Base-by-base conservation (phyloP, 1,140 invertebrate genomes). In the Conopomorpha cramerella region DNA sequence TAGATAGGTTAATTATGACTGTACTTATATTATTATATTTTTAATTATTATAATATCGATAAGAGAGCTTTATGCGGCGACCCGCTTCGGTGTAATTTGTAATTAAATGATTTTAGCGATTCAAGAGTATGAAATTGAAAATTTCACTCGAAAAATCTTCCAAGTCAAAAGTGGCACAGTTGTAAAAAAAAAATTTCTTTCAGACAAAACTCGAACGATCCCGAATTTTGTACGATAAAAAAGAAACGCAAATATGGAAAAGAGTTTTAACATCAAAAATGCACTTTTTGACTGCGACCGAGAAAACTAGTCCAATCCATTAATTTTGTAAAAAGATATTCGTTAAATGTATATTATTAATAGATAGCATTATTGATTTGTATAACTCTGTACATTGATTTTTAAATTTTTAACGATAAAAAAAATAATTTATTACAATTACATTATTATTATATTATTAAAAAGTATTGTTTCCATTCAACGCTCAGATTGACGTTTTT, bases 301-400 rank as follows among this genome's bases (percentile, higher is more conserved):
- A 56, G 54, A 68, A 70, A n/a, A n/a, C 71, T 76, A 76, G 71
- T 76, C 71, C 60, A 60, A 68, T 57, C 54, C 65, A 57, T 40
- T 71, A 62, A 66, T 59, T 76, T 66, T 76, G 71, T 68, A 76
- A 60, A 65, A 72, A 76, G 60, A 71, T 76, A 59, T 76, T 76
- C 71, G 67, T 76, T 76, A 76, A 59, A 59, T 74, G 70, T 74
- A 74, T 76, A 76, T 72, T 76, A 62, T 76, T 72, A 67, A 76
- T 76, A 76, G 67, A n/a, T n/a, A 68, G 54, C 49, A 64, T 65
- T 34, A 65, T 68, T 72, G 63, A 66, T 63, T 73, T 72, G 61
- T 52, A 70, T 55, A 51, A 58, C 65, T 58, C 63, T 74, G 70
- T 71, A 68, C 70, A 64, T 64, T 65, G 60, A 55, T 63, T 43